Evolutionary conservation across 2,113 vertebrate genomes (phyloP), one percentile per base, ranked within the genome.

Genomic region (Sturnus vulgaris): DNA sequence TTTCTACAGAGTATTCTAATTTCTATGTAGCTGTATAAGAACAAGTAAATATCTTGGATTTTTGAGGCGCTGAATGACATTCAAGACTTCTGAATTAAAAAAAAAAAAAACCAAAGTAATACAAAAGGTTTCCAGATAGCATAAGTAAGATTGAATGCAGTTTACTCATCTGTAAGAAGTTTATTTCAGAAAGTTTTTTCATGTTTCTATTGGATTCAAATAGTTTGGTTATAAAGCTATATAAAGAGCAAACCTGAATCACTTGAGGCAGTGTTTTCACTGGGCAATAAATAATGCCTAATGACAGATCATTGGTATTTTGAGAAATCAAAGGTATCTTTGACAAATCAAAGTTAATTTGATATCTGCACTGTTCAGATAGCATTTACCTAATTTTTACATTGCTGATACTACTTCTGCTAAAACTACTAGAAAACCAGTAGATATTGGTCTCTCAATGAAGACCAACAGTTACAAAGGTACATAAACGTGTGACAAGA

Each of bases 71-170:
- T 68, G 72, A 42, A 71, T 63, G 52, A 19, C n/a, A 49, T 46
- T 75, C n/a, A 56, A 70, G 28, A 31, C 19, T 57, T 79, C 49
- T 63, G 30, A 33, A 28, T 42, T 11, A 24, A 47, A 79, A 23
- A 37, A n/a, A 15, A 50, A 4, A 66, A 42, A 24, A 0, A 4
- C 1, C 3, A 2, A 22, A 55, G 4, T 25, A 52, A 44, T 22
- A 40, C 21, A 33, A 49, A 82, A 88, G 24, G 4, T 88, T 86
- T 79, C 53, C 44, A 57, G 18, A 42, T 4, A 79, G 24, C 5
- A 5, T 33, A 69, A 60, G 21, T 53, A 65, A 49, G 24, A 82
- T 12, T 61, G 22, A 87, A 65, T 57, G 31, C 33, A 63, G 35
- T 70, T 82, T 82, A 55, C 7, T 55, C 31, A 20, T 37, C 20